Conservation (phyloP, 2,888 invertebrate species). For the Diabrotica balteata region DNA sequence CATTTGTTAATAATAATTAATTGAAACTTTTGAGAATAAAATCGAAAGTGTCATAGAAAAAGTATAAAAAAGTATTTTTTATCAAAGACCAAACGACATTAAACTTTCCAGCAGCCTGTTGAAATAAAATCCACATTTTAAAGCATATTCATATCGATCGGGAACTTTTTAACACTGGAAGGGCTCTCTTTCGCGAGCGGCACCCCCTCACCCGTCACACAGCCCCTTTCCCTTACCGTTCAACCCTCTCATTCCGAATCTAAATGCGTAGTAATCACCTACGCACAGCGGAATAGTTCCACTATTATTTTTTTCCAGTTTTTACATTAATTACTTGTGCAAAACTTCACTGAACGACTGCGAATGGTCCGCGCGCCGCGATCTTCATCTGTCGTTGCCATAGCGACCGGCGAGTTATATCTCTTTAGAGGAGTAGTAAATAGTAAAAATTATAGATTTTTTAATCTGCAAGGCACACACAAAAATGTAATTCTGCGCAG, state of each 20-base stretch:
- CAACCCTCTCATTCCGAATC: conserved; percentile 50
- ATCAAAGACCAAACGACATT: conserved; percentile 51
- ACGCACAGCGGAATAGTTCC: conserved; percentile 49
- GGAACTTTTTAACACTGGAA: conserved; percentile 66
- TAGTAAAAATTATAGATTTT: conserved; percentile 59
- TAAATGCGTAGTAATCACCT: conserved; percentile 52
- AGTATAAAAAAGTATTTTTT: background rate
- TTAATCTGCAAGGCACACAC: conserved; percentile 53
- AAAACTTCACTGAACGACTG: conserved; percentile 42
- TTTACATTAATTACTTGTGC: conserved; percentile 44
- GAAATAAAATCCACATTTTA: conserved; percentile 72
- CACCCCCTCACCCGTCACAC: conserved; percentile 40
- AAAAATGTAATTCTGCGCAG: conserved; percentile 61
- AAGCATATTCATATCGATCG: conserved; percentile 72
- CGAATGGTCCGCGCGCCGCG: conserved; percentile 26
- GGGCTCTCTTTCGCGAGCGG: conserved; percentile 50
- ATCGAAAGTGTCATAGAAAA: background rate
- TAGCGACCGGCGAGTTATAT: conserved; percentile 45
- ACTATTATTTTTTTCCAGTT: conserved; percentile 48
- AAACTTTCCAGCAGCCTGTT: conserved; percentile 57
- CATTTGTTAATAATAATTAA: no score
- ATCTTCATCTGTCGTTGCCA: conserved; percentile 47
- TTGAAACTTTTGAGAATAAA: no score
- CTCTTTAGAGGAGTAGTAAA: conserved; percentile 51
- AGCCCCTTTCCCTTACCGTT: conserved; percentile 36